Base-by-base conservation (phyloP, 2,888 invertebrate species). In the Copidosoma aretas region DNA sequence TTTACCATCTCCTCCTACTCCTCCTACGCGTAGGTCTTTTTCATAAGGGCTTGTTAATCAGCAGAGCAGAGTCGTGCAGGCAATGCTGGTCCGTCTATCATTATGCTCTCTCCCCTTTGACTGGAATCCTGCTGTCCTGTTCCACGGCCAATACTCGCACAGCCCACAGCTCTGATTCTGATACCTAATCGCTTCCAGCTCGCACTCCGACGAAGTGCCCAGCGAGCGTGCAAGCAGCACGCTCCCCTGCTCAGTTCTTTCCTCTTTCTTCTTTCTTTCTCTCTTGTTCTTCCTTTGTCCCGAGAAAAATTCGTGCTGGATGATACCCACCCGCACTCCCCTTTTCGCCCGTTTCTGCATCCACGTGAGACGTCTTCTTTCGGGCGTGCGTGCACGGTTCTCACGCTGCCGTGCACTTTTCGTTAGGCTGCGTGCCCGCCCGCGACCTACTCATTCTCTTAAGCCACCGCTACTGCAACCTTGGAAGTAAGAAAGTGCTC, bases 1-100 rank as follows among this genome's bases (percentile, higher is more conserved):
- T 32, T 32, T 8, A 32, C 32, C 32, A 32, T 8, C 32, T 32
- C 32, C 32, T 32, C 8, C 32, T 32, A 5, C 32, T 32, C 8
- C 8, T 8, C 32, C 8, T n/a, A n/a, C 46, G 49, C 32, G 12
- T 46, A 52, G 32, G 46, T 32, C 21, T 24, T 46, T 22, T 59
- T 32, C 32, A 15, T 39, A 43, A 56, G 54, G 54, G 62, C 62
- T 54, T 54, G 24, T 62, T 62, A 62, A 62, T 62, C 62, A 62
- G 32, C 43, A 14, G 21, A 32, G 52, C n/a, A 32, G 32, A 32
- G 32, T 32, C 8, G 32, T 32, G 8, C 8, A 32, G 8, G 32
- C 8, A 32, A 5, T 32, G 32, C 32, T 32, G 8, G 32, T 32
- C 32, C 8, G 32, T 46, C 43, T 46, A 14, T 8, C 12, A 41